A percentile compares a stretch with the other conserved stretches of the same genome.
Conservation (phyloP, 2,888 invertebrate species). For the Scrobipalpa costella region DNA sequence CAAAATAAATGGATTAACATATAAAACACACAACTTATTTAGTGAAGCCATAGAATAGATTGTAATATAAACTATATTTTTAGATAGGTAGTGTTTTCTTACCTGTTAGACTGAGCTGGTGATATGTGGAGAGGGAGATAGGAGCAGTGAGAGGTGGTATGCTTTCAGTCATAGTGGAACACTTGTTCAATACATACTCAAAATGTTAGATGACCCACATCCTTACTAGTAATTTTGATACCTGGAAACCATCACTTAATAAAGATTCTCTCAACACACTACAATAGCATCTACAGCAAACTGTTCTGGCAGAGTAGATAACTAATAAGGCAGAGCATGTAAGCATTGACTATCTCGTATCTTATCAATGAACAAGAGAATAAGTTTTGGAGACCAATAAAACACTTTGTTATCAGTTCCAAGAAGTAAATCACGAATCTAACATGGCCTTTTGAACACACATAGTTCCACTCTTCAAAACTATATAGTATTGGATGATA, state of each 20-base stretch:
- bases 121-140: constrained; percentile 72
- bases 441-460: not conserved
- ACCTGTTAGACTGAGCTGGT: constrained; percentile 76
- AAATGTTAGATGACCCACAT: constrained; percentile 6
- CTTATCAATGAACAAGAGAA: not conserved
- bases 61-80: not conserved
- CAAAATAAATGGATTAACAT: not conserved
- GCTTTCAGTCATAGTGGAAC: constrained; percentile 66
- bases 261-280: not conserved
- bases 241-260: constrained; percentile 14
- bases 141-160: constrained; percentile 67
- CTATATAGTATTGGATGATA: not conserved
- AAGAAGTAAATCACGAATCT: not conserved
- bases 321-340: not conserved
- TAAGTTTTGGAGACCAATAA: not conserved
- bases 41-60: not conserved
- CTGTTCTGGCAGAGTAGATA: not conserved
- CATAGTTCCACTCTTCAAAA: not conserved
- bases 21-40: not conserved
- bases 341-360: not conserved
- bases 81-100: constrained; percentile 29
- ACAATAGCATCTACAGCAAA: not conserved
- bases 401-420: constrained; percentile 2
- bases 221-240: constrained; percentile 1
- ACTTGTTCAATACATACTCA: constrained; percentile 23